Conservation (phyloP, 2,113 vertebrate genomes). For the Pteronura brasiliensis region DNA sequence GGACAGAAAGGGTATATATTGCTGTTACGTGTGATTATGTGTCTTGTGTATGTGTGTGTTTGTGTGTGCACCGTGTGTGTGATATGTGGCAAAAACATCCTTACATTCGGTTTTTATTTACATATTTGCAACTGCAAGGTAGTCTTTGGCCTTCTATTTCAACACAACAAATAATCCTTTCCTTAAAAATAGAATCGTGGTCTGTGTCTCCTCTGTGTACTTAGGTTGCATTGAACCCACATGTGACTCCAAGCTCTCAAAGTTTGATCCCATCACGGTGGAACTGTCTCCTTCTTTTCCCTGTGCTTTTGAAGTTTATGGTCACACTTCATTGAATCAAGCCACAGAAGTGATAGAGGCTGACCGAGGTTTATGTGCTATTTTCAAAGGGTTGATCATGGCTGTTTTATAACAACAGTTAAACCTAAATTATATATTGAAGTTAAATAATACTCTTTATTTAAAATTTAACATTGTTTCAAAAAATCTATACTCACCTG, state of each 20-base stretch:
- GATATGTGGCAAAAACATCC: not conserved
- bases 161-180: not conserved
- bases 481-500: slow-evolving; percentile 33
- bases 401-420: not conserved
- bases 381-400: not conserved
- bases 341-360: not conserved
- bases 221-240: not conserved
- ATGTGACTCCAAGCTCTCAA: not conserved
- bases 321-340: slow-evolving; percentile 27
- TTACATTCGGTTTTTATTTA: not conserved
- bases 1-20: not conserved
- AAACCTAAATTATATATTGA: slow-evolving; percentile 28
- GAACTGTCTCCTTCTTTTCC: not conserved
- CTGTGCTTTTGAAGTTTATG: not conserved
- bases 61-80: not conserved
- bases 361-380: not conserved
- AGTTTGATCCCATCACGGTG: not conserved
- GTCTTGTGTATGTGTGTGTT: not conserved
- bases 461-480: slow-evolving; percentile 46
- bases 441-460: slow-evolving; percentile 46
- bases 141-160: not conserved
- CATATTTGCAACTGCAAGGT: not conserved
- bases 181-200: not conserved
- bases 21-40: not conserved
- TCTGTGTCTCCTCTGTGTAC: not conserved